A percentile compares a stretch with the other conserved stretches of the same genome.
phyloP scores from a whole-genome alignment of 2,113 vertebrate genomes.

The Ammodytes marinus region DNA sequence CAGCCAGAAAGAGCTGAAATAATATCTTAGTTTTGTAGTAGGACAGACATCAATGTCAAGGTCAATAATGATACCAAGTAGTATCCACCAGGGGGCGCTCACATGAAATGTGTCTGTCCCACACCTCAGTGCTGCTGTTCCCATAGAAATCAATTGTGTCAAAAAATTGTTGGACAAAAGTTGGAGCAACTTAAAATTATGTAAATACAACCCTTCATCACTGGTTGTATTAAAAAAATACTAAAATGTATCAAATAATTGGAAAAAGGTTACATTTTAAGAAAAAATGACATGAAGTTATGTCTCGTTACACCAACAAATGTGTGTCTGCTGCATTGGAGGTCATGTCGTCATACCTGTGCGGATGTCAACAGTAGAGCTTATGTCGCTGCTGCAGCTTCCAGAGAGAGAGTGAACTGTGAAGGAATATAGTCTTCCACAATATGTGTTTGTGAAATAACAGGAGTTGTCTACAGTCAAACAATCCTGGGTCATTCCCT shows the following conservation, averaged over 20 bases:
- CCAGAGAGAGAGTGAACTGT: constrained; percentile 66
- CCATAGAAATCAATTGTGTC: no score
- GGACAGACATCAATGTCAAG: neutral
- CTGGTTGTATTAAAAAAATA: neutral
- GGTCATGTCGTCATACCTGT: constrained; percentile 76
- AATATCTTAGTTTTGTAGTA: neutral
- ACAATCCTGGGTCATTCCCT: constrained; percentile 74
- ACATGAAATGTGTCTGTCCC: neutral
- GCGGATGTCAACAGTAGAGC: constrained; percentile 63
- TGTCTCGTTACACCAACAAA: neutral
- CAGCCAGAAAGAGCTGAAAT: neutral
- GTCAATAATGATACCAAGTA: neutral
- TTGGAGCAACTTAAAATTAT: neutral
- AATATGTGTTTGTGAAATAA: constrained; percentile 80
- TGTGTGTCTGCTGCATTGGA: neutral
- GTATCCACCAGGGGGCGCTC: constrained; percentile 21
- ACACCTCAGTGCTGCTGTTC: neutral
- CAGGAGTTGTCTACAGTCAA: constrained; percentile 80
- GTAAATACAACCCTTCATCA: neutral
- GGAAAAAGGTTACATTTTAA: neutral
- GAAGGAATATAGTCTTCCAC: constrained; percentile 81
- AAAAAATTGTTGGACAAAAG: neutral
- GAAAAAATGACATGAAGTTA: neutral
- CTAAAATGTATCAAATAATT: neutral
- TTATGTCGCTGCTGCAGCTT: constrained; percentile 64